A percentile compares a stretch with the other conserved stretches of the same genome.
These are phyloP conservation scores for Muscicapa comitata DNA, from an alignment of 2,797 vertebrate species.

Conservation along the genomic window DNA sequence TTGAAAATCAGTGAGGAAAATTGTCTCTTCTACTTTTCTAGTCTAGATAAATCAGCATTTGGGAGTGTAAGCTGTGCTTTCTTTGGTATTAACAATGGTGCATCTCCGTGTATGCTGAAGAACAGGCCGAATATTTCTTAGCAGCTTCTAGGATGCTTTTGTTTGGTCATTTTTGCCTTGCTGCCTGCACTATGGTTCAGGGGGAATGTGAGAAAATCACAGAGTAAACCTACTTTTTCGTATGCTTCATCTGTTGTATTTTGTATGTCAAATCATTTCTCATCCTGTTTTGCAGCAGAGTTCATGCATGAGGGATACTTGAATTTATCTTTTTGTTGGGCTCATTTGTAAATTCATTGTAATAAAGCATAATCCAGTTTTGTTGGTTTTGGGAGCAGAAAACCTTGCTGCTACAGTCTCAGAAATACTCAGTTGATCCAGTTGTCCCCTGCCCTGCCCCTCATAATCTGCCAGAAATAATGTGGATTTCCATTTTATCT, in stretches of 20 bases:
- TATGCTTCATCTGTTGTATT: neutral
- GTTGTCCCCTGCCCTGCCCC: neutral
- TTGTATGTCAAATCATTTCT: conserved; percentile 30
- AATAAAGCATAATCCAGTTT: neutral
- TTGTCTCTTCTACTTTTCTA: neutral
- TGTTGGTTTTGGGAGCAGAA: neutral
- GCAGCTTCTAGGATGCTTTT: neutral
- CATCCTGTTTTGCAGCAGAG: neutral
- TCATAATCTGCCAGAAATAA: neutral
- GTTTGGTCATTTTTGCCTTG: neutral
- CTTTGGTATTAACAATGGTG: neutral
- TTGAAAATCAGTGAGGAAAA: neutral
- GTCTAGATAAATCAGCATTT: neutral
- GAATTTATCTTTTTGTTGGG: conserved; percentile 9
- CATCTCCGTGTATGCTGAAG: neutral
- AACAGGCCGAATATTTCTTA: accelerated
- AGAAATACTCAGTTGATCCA: conserved; percentile 5
- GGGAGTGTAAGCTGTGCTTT: neutral
- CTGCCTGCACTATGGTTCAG: neutral
- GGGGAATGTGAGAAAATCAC: neutral
- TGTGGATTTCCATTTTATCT: neutral
- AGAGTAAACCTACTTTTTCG: neutral
- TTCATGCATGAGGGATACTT: neutral
- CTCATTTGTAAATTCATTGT: neutral
- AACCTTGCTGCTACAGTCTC: neutral